Base-by-base conservation (phyloP, 2,888 invertebrate species). In the Hipparchia semele region DNA sequence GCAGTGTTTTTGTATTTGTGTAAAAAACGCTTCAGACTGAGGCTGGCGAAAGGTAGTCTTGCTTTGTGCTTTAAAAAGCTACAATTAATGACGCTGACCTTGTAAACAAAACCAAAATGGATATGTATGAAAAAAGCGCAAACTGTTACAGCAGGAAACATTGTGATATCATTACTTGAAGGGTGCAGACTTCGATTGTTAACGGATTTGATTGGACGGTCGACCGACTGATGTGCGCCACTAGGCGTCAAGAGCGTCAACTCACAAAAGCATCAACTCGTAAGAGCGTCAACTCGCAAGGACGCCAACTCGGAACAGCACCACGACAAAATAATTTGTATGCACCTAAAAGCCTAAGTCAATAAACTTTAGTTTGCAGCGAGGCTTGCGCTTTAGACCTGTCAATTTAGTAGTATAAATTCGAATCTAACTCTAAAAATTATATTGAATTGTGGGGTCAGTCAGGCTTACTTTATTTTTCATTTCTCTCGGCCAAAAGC, bases 1-100 rank as follows among this genome's bases (percentile, higher is more conserved):
- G 79, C 83, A 83, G 84, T 87, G 87, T 89, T 87, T 76, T 88
- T 91, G 86, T 89, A 87, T 85, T 83, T 87, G 87, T 90, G 85
- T 87, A 87, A 80, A 83, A 81, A 85, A 83, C 81, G 73, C 75
- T 75, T 75, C 77, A 68, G 79, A 82, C 84, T 83, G 79, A 71
- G 78, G 82, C 79, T 83, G 79, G 80, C 73, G 84, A 80, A 84
- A 85, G 87, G 83, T 83, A 84, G 88, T 88, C 87, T 88, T 83
- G 82, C 83, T 83, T 83, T 77, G 78, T 79, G 53, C 71, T 70
- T 68, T 45, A 45, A 59, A 70, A 59, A 13, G 12, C 10, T 12
- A 13, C 3, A 13, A 58, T 8, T 8, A 49, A 6, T 49, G 5
- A 8, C 8, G 49, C 49, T 1, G 8, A 6, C 49, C 8, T n/a